Evolutionary conservation across 1,140 invertebrate genomes (phyloP).

Genomic region (Tetramorium simillimum): DNA sequence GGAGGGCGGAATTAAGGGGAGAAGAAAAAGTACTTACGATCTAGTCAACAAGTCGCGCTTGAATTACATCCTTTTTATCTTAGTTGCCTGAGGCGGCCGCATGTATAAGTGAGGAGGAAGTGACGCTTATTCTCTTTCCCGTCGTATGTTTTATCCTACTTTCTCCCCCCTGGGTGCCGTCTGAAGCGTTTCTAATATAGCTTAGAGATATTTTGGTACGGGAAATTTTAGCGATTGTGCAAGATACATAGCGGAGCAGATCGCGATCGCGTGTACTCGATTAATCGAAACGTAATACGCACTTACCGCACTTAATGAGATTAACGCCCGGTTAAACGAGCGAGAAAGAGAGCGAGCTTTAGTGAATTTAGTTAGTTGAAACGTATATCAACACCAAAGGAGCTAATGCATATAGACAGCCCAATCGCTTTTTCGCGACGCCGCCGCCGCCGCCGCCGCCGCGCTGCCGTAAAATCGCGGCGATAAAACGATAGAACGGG

Average conservation of each 20-base stretch:
- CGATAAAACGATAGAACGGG: background rate
- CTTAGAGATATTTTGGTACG: conserved; percentile 74
- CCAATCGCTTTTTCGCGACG: conserved; percentile 3
- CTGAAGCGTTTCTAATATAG: conserved; percentile 57
- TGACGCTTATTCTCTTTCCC: conserved; percentile 38
- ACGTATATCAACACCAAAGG: conserved; percentile 35
- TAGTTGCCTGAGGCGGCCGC: conserved; percentile 54
- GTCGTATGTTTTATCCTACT: conserved; percentile 43
- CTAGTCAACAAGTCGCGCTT: conserved; percentile 69
- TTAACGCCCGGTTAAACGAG: conserved; percentile 10
- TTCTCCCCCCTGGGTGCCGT: conserved; percentile 6
- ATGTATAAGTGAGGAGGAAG: conserved; percentile 33
- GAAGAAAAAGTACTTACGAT: conserved; percentile 53
- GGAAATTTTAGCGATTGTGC: conserved; percentile 51
- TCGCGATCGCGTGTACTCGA: conserved; percentile 25
- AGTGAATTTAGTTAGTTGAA: conserved; percentile 55
- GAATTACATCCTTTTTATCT: conserved; percentile 64
- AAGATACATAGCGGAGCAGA: conserved; percentile 11
- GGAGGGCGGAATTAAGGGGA: background rate
- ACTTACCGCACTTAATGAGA: background rate
- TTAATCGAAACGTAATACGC: conserved; percentile 41
- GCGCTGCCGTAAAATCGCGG: background rate
- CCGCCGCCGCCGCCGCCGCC: no score
- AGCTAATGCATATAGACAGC: background rate
- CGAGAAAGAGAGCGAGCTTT: conserved; percentile 10